phyloP scores from a whole-genome alignment of 2,113 vertebrate genomes.

The Anarrhichthys ocellatus region DNA sequence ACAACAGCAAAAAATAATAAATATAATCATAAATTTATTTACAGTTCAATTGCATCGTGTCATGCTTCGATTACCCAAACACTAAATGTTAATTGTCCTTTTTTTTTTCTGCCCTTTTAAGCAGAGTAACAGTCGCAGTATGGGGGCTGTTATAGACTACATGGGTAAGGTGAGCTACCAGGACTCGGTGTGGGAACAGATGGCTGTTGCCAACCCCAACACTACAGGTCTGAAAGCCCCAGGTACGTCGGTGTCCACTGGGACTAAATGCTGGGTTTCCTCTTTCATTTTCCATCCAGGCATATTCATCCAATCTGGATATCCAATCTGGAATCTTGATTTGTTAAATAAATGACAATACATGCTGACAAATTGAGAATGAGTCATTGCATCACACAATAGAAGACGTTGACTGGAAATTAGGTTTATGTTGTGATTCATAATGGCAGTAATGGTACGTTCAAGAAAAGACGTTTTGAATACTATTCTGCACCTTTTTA shows the following conservation, averaged over 20 bases:
- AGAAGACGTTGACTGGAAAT: neutral
- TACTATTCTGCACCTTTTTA: neutral
- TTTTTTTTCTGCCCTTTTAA: conserved; percentile 72
- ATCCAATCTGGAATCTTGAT: conserved; percentile 3
- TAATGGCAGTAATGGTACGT: neutral
- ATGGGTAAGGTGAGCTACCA: conserved; percentile 96
- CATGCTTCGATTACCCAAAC: neutral
- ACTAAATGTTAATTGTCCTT: neutral
- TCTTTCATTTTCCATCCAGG: conserved; percentile 30
- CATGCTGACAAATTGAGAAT: neutral
- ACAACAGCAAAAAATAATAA: neutral
- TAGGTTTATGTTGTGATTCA: neutral
- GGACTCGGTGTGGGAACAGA: conserved; percentile 91
- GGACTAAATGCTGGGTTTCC: conserved; percentile 24
- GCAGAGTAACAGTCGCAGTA: conserved; percentile 90
- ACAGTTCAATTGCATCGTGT: neutral
- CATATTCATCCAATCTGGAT: conserved; percentile 7
- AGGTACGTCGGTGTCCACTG: conserved; percentile 81
- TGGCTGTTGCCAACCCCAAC: conserved; percentile 86
- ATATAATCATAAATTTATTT: neutral
- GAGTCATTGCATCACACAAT: conserved; percentile 17
- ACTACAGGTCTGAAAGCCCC: conserved; percentile 87
- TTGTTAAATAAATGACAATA: conserved; percentile 41
- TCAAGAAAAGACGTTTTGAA: neutral
- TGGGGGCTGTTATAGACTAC: conserved; percentile 91